Base-by-base conservation (phyloP, 2,888 invertebrate genomes). In the Platycnemis pennipes region DNA sequence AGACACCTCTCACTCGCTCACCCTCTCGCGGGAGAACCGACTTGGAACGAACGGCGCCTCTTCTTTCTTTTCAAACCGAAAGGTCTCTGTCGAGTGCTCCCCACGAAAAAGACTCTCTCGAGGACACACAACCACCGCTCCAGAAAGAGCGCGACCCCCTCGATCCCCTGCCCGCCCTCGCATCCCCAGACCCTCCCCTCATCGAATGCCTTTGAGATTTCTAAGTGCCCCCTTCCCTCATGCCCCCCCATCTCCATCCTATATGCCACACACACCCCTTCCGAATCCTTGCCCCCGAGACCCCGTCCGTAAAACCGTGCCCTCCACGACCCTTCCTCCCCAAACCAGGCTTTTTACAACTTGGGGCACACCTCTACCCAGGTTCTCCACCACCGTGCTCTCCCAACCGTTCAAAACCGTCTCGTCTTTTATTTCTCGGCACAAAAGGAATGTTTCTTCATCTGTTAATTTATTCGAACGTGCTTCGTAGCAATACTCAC, bases 31-130 rank as follows among this genome's bases (percentile, higher is more conserved):
- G n/a, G 46, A 26, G 87, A 87, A 87, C 87, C 87, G 87, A 87
- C 45, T 45, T 87, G 87, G 87, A 87, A 87, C 87, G 45, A 91
- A 91, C 53, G 89, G 91, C 42, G 63, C 77, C 37, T 77, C 77
- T 77, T 77, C 63, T 63, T 53, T 91, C 91, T 63, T 63, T 91
- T 91, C 91, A 91, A 37, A 89, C 53, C 56, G 37, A 53, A 89
- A 89, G 63, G 42, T 91, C 91, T 63, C 91, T 19, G n/a, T 56
- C 63, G 91, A 53, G n/a, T 13, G 37, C 1, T 13, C 77, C 13
- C 77, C 13, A 22, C 91, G 31, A 19, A 53, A 37, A 16, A 22
- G 19, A 26, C 77, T 77, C 77, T 37, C 37, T 1, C 49, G 53
- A 26, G 26, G 5, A 37, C 91, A 44, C 53, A 91, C 31, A 91